Evolutionary conservation across 2,113 vertebrate genomes (phyloP), one percentile per base, ranked within the genome.

Genomic region (Protomyctophum bolini): DNA sequence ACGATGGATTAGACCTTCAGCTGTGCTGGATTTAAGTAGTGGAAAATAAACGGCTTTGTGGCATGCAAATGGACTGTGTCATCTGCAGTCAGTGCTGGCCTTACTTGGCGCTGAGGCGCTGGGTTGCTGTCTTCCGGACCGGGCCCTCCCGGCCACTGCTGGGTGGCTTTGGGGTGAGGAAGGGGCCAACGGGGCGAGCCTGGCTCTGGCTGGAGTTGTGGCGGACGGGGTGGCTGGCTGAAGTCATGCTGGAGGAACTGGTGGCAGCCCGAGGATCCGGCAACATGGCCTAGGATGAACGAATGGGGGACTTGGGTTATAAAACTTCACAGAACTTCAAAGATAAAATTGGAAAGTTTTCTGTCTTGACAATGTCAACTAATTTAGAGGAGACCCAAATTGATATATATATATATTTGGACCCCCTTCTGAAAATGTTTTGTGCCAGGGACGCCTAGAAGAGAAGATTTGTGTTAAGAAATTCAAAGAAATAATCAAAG

Each of bases 51-150:
- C n/a, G 7, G 12, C 6, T 58, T 58, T 58, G 48, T 56, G 41
- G 10, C 7, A n/a, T 55, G n/a, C 63, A 48, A 70, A 70, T 58
- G 12, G 5, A 48, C 11, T 49, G 47, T 50, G 4, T 47, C 12
- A 49, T 8, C 45, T 29, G 21, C 8, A 45, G 71, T 6, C 8
- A 45, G 71, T 6, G 51, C 51, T 55, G n/a, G 6, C 70, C 95
- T 96, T 96, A 98, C 97, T 93, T 97, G n/a, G n/a, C n/a, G 91
- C 91, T 89, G 75, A 92, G 86, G 70, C 91, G 94, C 78, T 96
- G 94, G 14, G 91, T 79, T 84, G 92, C 50, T 12, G 90, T 85
- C 85, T 94, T 97, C 88, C 93, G 92, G 86, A 89, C 80, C 41
- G 76, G 76, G 73, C 89, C 75, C 68, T 95, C 94, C 71, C 91